Evolutionary conservation across 2,113 vertebrate genomes (phyloP).

Genomic region (Crocuta crocuta): DNA sequence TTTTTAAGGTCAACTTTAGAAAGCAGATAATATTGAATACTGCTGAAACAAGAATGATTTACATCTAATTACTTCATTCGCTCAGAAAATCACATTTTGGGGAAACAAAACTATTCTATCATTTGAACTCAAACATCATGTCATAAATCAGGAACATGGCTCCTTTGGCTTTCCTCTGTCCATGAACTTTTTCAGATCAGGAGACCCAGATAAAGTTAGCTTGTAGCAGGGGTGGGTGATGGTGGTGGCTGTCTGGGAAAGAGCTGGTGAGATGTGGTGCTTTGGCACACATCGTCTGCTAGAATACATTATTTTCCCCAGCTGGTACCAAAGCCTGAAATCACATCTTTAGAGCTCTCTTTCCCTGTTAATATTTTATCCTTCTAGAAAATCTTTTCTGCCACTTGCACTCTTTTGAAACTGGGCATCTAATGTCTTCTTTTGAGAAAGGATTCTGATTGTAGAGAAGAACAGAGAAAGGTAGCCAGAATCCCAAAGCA

Average conservation of each 20-base stretch:
- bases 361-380: neutral
- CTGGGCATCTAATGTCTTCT: neutral
- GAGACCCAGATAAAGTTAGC: neutral
- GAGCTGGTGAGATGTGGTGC: neutral
- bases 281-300: neutral
- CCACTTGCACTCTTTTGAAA: neutral
- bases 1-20: neutral
- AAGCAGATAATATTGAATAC: neutral
- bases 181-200: neutral
- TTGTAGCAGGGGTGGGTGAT: neutral
- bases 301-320: neutral
- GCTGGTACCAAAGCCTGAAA: neutral
- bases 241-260: neutral
- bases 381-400: neutral
- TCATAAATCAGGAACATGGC: neutral
- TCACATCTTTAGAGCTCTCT: neutral
- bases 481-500: neutral
- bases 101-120: neutral
- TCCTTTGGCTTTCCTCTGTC: neutral
- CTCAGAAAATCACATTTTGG: neutral
- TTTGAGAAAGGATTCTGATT: neutral
- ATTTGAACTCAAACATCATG: neutral
- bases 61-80: conserved; percentile 18
- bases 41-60: neutral
- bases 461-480: neutral